Base-by-base conservation (phyloP, 2,113 vertebrate genomes). In the Cyanoliseus patagonus region DNA sequence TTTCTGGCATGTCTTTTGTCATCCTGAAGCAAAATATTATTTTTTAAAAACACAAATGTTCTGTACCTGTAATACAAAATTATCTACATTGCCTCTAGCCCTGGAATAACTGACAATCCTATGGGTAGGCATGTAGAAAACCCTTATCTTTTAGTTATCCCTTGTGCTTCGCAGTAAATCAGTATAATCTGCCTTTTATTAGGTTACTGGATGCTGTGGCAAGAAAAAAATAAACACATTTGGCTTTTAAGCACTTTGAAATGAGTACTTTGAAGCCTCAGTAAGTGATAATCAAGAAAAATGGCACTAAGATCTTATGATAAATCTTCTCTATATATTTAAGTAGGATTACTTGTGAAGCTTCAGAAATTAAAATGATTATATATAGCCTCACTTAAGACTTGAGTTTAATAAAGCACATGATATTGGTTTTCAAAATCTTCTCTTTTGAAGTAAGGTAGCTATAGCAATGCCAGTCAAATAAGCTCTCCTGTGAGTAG, bases 211-310 rank as follows among this genome's bases (percentile, higher is more conserved):
- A 87, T 94, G 94, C 53, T 89, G 62, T 95, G 89, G 78, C 67
- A 83, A 92, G 44, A 6, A 62, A 89, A 94, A 90, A 75, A 37
- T 49, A 11, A 30, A 15, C 59, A 41, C 68, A 75, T 76, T 92
- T 93, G 52, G 84, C 44, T 92, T 87, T 87, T 87, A 95, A 96
- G 94, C 63, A 95, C 49, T 90, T 86, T 33, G 67, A 93, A 94
- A 82, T 87, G 84, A 95, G 86, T 76, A 79, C 62, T 91, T 87
- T 86, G 81, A 96, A 95, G 78, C 44, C 74, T 90, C 63, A 77
- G 67, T 88, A 96, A 97, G 87, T 90, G 93, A 92, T 87, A 94
- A 96, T 93, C 85, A 92, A 94, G 82, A 93, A 92, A 96, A 97
- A 96, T 88, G 85, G 85, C 61, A 85, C 90, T 96, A 97, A 92